phyloP scores from a whole-genome alignment of 2,888 invertebrate genomes.

The Diaphora mendica region DNA sequence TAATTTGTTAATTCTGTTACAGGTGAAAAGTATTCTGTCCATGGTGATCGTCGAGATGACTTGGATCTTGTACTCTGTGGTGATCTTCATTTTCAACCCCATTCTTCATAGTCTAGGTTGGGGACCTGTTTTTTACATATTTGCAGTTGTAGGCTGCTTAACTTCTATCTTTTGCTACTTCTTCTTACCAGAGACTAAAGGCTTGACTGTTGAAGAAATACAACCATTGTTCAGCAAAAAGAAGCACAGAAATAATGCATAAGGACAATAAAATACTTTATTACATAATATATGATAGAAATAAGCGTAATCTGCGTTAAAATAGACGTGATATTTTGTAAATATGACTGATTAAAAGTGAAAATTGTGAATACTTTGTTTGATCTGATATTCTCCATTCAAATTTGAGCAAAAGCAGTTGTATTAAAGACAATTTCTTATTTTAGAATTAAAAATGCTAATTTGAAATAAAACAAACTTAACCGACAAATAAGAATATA shows the following conservation, averaged over 20 bases:
- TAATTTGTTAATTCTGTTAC: conserved; percentile 36
- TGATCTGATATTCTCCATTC: too few species aligned
- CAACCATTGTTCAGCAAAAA: conserved; percentile 56
- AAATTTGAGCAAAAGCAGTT: too few species aligned
- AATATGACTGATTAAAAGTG: neutral
- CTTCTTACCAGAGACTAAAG: conserved; percentile 68
- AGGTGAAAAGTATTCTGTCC: conserved; percentile 65
- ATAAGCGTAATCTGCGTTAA: neutral
- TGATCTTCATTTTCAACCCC: conserved; percentile 65
- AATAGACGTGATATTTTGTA: neutral
- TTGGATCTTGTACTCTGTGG: conserved; percentile 63
- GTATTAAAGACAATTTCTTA: too few species aligned
- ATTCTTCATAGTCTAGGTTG: conserved; percentile 58
- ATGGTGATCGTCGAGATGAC: conserved; percentile 67
- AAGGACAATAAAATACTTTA: neutral
- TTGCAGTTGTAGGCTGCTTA: conserved; percentile 56
- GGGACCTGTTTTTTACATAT: conserved; percentile 66
- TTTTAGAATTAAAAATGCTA: too few species aligned
- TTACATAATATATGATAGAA: neutral
- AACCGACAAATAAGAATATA: too few species aligned
- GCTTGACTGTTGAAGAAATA: conserved; percentile 64
- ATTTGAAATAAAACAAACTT: too few species aligned
- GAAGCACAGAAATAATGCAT: neutral
- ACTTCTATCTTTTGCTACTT: conserved; percentile 55
- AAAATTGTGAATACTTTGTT: neutral